Evolutionary conservation across 2,113 vertebrate genomes (phyloP), one percentile per base, ranked within the genome.

Genomic region (Leptodactylus fuscus): DNA sequence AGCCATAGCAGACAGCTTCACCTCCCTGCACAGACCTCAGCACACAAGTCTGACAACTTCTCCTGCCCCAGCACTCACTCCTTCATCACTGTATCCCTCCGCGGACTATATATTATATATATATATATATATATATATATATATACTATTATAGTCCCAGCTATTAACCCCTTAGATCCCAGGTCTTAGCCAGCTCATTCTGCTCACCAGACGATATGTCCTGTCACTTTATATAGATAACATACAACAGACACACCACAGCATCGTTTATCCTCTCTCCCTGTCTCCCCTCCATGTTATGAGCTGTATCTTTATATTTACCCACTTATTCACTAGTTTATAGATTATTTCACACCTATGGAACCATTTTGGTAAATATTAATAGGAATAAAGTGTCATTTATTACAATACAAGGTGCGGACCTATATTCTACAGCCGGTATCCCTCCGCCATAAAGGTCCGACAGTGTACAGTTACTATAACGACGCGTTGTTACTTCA

Each of bases 401-500:
- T 13, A 22, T 32, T 44, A 34, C 20, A 44, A 1, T 24, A 44
- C 22, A 13, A 2, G 9, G 22, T 44, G 38, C 18, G 13, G 27
- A 12, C 29, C 46, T 76, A 32, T 76, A 32, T 44, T 44, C 6
- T 27, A 36, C 38, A 16, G 6, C 1, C 0, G 0, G 38, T 75
- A 83, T 83, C 71, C 15, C 34, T 83, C 82, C 82, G 82, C 82
- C 24, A 8, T 1, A 0, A 1, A 7, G 15, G 12, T 46, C 1
- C 4, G 2, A 18, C 62, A 0, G 29, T 9, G 65, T 16, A 16
- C 4, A 13, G 71, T 76, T 36, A 34, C 82, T 29, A 65, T 46
- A 20, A 36, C 71, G 46, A 84, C 73, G 71, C 73, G 11, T 36
- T 84, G 82, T 84, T 83, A 34, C 7, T 32, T 18, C 13, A 3